Evolutionary conservation across 1,140 invertebrate species (phyloP), one percentile per base, ranked within the genome.

Genomic region (Reticulitermes speratus): DNA sequence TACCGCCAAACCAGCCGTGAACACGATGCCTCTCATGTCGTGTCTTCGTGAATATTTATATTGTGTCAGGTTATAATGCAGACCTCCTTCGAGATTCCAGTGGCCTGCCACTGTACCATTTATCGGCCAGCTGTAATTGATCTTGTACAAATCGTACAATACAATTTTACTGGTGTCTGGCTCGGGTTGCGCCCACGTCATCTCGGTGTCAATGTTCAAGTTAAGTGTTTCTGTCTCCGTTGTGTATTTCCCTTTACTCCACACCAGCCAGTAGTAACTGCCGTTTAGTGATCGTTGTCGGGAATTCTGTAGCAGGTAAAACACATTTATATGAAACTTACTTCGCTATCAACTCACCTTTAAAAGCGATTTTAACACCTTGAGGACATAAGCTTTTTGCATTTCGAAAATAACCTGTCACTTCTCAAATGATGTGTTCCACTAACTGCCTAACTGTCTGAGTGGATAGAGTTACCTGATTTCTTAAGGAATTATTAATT

Each of bases 101-200:
- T 48, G 44, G 0, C 84, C 84, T 32, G 84, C 52, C 30, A 55
- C 44, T 52, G 84, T 84, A 25, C 23, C 11, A 16, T 55, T 45
- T 8, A 52, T 45, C 12, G 84, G 48, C 84, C 84, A 84, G 48
- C 30, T 84, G 84, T 84, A 45, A n/a, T 55, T 65, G 12, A 84
- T 84, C 84, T 45, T 84, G 84, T 84, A 84, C 11, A 84, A 16
- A 16, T 84, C 84, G 32, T 84, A 30, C 19, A 84, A 84, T 16
- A 38, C 55, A 21, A 84, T 52, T n/a, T 21, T 9, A 59, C 30
- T 65, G 30, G 45, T 14, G 25, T 32, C 45, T 6, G 25, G 32
- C 19, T 84, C 84, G 30, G 48, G n/a, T 38, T 52, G 48, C 19
- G 59, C 84, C 84, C 84, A 84, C 8, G 59, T 65, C 16, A 84